Percentiles rank a stretch among this genome's conserved stretches.
phyloP scores from a whole-genome alignment of 2,797 vertebrate species.

The Lutjanus argentimaculatus region DNA sequence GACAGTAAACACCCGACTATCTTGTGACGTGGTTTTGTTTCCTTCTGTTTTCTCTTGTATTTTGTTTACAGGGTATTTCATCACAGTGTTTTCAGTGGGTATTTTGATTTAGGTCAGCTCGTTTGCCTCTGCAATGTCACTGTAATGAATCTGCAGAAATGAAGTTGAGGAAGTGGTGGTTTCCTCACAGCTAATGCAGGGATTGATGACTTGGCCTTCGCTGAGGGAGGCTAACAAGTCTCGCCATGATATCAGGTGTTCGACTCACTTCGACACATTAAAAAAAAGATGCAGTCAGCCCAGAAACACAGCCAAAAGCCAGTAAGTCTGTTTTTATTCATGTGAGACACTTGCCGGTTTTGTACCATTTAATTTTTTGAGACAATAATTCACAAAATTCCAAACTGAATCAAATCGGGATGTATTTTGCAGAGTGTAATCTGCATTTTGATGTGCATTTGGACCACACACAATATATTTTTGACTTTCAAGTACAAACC shows the following conservation, averaged over 20 bases:
- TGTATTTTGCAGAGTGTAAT: background rate
- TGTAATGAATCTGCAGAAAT: background rate
- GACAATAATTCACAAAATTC: background rate
- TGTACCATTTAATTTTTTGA: slow-evolving; percentile 3
- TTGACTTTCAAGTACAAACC: background rate
- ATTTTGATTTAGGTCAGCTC: background rate
- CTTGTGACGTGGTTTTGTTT: slow-evolving; percentile 21
- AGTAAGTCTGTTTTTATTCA: background rate
- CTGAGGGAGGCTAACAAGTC: slow-evolving; percentile 6
- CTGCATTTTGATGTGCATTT: background rate
- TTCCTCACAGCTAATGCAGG: background rate
- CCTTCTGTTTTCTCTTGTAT: slow-evolving; percentile 10
- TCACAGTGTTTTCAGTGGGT: background rate
- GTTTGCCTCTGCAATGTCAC: background rate
- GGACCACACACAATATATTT: background rate
- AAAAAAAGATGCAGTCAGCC: background rate
- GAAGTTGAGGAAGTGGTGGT: background rate
- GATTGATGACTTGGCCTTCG: slow-evolving; percentile 6
- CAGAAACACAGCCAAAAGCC: slow-evolving; percentile 1
- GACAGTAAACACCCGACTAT: background rate
- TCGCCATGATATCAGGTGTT: slow-evolving; percentile 25
- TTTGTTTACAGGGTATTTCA: background rate
- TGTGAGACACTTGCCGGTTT: background rate
- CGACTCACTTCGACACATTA: background rate
- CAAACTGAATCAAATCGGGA: background rate